phyloP scores from a whole-genome alignment of 2,113 vertebrate species.

The Gallinago undulata region DNA sequence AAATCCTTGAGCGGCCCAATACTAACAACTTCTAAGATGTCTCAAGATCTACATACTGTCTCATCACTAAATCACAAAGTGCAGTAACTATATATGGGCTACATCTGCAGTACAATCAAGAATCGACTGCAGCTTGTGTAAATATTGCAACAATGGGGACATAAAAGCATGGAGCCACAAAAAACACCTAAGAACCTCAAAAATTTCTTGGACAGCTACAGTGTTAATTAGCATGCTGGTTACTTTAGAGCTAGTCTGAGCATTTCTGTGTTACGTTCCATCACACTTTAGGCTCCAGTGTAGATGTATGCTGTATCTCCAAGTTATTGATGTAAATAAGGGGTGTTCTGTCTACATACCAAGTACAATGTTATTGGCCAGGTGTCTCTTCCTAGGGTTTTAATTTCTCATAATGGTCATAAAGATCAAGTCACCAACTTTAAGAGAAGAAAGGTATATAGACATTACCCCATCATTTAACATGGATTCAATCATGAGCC shows the following conservation, averaged over 20 bases:
- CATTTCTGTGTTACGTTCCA: not conserved
- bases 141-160: not conserved
- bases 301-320: not conserved
- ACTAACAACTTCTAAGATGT: not conserved
- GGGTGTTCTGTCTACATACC: not conserved
- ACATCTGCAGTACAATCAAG: not conserved
- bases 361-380: not conserved
- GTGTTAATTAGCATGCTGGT: not conserved
- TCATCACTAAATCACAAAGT: not conserved
- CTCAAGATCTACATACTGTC: not conserved
- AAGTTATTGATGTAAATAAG: not conserved
- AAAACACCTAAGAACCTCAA: not conserved
- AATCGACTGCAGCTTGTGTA: not conserved
- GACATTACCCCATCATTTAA: conserved; percentile 79
- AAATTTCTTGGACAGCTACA: not conserved
- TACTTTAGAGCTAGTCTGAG: not conserved
- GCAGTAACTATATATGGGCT: not conserved
- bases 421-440: not conserved
- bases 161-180: not conserved
- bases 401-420: not conserved
- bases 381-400: not conserved
- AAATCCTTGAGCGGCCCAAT: not conserved
- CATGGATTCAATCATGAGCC: conserved; percentile 81
- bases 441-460: not conserved
- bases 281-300: not conserved